Conservation (phyloP, 2,797 vertebrate species). For the Hapalemur alaotrensis region DNA sequence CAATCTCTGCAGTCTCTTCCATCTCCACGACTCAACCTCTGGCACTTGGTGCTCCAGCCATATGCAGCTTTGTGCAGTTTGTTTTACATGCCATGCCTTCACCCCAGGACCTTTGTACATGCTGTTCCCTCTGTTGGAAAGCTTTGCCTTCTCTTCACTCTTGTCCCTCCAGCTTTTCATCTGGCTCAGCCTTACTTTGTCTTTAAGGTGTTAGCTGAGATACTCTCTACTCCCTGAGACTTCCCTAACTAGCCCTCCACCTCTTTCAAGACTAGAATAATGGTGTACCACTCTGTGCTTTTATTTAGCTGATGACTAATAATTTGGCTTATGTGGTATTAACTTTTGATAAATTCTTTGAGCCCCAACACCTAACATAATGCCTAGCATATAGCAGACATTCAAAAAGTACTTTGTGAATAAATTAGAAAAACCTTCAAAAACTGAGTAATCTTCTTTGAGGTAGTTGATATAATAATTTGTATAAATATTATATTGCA, state of each 20-base stretch:
- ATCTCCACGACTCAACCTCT: neutral
- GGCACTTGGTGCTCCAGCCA: neutral
- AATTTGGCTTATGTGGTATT: neutral
- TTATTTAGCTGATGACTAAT: conserved; percentile 36
- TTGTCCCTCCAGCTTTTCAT: neutral
- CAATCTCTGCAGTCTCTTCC: neutral
- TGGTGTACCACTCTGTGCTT: neutral
- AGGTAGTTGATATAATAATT: neutral
- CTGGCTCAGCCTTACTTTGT: neutral
- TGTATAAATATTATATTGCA: neutral
- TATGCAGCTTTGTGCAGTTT: neutral
- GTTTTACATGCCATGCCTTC: neutral
- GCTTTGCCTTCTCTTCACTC: neutral
- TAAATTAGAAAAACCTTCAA: conserved; percentile 18
- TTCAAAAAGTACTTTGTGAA: neutral
- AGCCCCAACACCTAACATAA: neutral
- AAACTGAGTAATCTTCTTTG: conserved; percentile 12
- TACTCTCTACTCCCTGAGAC: neutral
- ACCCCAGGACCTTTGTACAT: neutral
- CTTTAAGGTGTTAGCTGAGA: neutral
- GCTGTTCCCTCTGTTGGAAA: neutral
- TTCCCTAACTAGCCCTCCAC: neutral
- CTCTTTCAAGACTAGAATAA: neutral
- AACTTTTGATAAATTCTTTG: neutral
- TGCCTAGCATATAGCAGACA: neutral